A percentile compares a stretch with the other conserved stretches of the same genome.
These are phyloP conservation scores for Petrolisthes cinctipes DNA, from an alignment of 2,888 invertebrate genomes.

Conservation along the genomic window DNA sequence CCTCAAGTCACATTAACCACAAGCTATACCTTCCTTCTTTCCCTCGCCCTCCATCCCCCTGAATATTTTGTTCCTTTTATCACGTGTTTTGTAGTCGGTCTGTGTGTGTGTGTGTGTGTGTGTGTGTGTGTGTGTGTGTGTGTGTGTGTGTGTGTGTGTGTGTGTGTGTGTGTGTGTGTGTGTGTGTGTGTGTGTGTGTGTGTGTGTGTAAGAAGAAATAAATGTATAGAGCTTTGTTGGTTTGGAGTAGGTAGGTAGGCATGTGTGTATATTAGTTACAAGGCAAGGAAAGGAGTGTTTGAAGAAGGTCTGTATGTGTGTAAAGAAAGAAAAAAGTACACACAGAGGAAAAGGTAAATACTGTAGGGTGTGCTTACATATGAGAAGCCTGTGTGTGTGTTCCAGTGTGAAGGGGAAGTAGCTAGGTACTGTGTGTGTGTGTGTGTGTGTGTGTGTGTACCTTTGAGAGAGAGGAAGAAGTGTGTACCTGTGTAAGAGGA, in stretches of 20 bases:
- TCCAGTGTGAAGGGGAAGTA: too few species aligned
- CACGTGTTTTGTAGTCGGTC: not conserved
- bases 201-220: not conserved
- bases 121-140: conserved; percentile 4
- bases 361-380: too few species aligned
- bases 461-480: too few species aligned
- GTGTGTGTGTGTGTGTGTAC: too few species aligned
- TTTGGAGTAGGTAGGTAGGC: not conserved
- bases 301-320: too few species aligned
- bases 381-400: too few species aligned
- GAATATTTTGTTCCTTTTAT: not conserved
- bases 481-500: too few species aligned
- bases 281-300: too few species aligned
- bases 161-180: not conserved
- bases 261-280: not conserved
- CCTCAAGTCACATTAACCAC: not conserved
- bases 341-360: too few species aligned
- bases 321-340: too few species aligned
- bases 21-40: not conserved
- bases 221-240: too few species aligned
- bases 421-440: too few species aligned
- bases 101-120: conserved; percentile 10
- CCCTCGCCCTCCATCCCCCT: not conserved
- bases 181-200: not conserved
- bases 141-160: conserved; percentile 3